Evolutionary conservation across 2,888 invertebrate species (phyloP).

Genomic region (Amphipoea oculea): DNA sequence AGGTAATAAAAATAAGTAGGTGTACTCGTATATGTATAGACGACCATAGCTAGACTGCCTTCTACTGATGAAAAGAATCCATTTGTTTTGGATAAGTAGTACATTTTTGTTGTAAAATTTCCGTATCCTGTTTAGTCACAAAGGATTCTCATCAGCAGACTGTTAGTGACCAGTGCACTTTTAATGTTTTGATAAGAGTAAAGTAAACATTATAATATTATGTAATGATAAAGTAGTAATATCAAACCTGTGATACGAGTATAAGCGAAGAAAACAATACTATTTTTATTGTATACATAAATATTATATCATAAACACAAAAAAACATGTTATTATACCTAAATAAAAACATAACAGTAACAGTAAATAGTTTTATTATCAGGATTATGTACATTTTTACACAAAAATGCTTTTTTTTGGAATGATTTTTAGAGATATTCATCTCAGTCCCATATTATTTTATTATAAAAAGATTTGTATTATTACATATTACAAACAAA

Average conservation of each 20-base stretch:
- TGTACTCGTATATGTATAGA: not conserved
- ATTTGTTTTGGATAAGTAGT: not conserved
- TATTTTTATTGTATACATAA: constrained; percentile 13
- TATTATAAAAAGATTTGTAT: constrained; percentile 2
- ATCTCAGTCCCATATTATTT: not conserved
- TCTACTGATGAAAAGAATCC: constrained; percentile 7
- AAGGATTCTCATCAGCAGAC: not conserved
- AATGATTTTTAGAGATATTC: constrained; percentile 33
- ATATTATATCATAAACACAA: constrained; percentile 5
- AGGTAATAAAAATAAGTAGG: not conserved
- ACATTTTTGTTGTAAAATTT: not conserved
- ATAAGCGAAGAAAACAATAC: constrained; percentile 41
- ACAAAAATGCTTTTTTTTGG: constrained; percentile 43
- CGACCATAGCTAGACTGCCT: not conserved
- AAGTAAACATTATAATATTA: not conserved
- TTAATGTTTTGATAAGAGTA: constrained; percentile 16
- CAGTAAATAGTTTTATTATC: constrained; percentile 63
- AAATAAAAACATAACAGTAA: constrained; percentile 57
- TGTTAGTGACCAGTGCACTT: not conserved
- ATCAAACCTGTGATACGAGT: constrained; percentile 54
- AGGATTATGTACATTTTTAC: constrained; percentile 59
- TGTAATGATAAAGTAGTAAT: constrained; percentile 29
- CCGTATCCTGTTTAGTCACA: not conserved
- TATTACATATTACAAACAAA: constrained; percentile 16
- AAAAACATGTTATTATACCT: constrained; percentile 29